Conservation (phyloP, 2,113 vertebrate species). For the Sylvietta virens region DNA sequence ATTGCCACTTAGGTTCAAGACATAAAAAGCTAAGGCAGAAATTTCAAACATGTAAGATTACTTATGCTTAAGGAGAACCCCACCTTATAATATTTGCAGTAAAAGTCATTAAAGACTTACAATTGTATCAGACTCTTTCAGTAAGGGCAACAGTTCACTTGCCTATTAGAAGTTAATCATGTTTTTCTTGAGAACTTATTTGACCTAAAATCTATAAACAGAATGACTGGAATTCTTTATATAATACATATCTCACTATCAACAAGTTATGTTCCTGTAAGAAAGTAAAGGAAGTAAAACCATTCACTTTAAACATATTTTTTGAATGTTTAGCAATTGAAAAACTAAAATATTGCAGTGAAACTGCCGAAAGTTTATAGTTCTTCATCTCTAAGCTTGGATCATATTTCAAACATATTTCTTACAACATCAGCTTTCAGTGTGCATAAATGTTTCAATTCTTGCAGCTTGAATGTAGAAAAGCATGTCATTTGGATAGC, state of each 20-base stretch:
- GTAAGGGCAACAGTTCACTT: neutral
- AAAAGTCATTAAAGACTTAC: neutral
- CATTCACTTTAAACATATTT: neutral
- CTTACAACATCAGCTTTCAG: neutral
- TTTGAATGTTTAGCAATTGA: neutral
- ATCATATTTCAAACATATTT: neutral
- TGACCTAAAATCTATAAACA: neutral
- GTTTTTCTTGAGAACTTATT: neutral
- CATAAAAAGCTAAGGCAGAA: neutral
- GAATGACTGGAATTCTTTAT: neutral
- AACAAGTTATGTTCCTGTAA: neutral
- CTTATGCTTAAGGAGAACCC: neutral
- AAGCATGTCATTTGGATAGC: neutral
- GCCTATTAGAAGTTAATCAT: neutral
- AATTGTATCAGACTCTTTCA: neutral
- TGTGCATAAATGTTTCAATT: neutral
- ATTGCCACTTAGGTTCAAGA: neutral
- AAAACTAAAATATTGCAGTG: neutral
- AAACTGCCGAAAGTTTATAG: neutral
- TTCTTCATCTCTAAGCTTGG: neutral
- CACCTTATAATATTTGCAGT: neutral
- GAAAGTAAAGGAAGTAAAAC: neutral
- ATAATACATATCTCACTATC: neutral
- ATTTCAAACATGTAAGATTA: neutral
- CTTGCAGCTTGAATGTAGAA: neutral